Conservation (phyloP, 2,797 vertebrate species). For the Loriculus beryllinus region DNA sequence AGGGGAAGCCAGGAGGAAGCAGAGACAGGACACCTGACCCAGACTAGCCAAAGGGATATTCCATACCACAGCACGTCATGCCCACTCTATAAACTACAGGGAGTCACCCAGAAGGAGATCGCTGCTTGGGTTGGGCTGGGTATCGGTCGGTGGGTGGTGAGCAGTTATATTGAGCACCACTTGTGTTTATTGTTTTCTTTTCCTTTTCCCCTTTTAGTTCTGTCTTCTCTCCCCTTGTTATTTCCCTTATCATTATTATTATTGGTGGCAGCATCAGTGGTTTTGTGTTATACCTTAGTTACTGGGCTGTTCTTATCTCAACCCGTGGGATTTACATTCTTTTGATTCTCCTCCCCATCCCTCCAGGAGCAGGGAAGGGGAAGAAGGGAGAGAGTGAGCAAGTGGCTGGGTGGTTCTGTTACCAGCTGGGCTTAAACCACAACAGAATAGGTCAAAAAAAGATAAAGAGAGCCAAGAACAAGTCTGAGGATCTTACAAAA, state of each 20-base stretch:
- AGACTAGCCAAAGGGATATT: neutral
- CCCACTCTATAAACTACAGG: neutral
- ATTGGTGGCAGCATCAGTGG: too few species aligned
- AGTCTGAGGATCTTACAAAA: neutral
- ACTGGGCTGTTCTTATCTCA: neutral
- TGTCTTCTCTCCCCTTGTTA: neutral
- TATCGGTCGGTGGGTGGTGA: neutral
- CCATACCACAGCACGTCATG: neutral
- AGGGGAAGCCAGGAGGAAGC: neutral
- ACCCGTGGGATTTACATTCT: neutral
- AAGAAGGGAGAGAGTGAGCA: neutral
- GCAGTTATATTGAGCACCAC: too few species aligned
- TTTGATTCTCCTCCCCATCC: neutral
- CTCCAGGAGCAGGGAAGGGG: neutral
- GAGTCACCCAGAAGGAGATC: neutral
- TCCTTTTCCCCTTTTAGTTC: neutral
- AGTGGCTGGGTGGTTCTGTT: neutral
- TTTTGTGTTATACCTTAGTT: too few species aligned
- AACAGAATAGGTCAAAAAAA: neutral
- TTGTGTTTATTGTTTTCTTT: neutral
- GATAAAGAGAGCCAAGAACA: neutral
- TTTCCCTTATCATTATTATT: neutral
- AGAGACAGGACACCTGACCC: neutral
- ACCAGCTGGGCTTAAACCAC: neutral
- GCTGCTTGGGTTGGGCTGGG: neutral